phyloP scores from a whole-genome alignment of 2,888 invertebrate genomes.

The Parthenolecanium corni region DNA sequence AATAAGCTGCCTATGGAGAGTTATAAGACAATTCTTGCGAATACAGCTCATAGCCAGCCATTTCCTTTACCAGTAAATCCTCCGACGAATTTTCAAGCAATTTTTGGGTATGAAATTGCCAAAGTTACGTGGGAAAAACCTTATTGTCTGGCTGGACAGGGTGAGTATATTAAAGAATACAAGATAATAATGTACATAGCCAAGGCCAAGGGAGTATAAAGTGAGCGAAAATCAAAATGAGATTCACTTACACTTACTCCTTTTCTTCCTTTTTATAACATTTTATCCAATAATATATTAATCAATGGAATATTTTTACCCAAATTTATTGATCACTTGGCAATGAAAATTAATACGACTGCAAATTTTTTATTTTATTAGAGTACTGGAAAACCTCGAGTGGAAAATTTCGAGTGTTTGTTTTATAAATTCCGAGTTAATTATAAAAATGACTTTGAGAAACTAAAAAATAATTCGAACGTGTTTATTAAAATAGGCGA shows the following conservation, averaged over 20 bases:
- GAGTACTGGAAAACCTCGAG: no score
- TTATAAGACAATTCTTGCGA: constrained; percentile 40
- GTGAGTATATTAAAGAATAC: constrained; percentile 38
- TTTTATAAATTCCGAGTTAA: no score
- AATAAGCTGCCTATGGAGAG: constrained; percentile 39
- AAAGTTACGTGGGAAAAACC: constrained; percentile 74
- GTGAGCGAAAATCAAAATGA: not conserved
- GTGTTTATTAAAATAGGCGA: no score
- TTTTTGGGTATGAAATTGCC: constrained; percentile 63
- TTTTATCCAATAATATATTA: no score
- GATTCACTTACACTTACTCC: constrained; percentile 8
- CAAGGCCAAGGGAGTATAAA: no score
- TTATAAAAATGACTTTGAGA: no score
- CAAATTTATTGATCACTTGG: not conserved
- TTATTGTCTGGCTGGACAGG: constrained; percentile 60
- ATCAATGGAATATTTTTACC: not conserved
- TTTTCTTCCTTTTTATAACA: not conserved
- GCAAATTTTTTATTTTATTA: no score
- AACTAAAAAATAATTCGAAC: no score
- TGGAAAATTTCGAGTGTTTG: no score
- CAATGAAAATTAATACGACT: not conserved
- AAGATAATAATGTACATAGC: not conserved
- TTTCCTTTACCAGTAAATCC: constrained; percentile 66
- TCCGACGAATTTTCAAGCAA: constrained; percentile 65
- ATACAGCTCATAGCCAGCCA: constrained; percentile 62